Evolutionary conservation across 2,888 invertebrate species (phyloP).

Genomic region (Drosophila mercatorum): DNA sequence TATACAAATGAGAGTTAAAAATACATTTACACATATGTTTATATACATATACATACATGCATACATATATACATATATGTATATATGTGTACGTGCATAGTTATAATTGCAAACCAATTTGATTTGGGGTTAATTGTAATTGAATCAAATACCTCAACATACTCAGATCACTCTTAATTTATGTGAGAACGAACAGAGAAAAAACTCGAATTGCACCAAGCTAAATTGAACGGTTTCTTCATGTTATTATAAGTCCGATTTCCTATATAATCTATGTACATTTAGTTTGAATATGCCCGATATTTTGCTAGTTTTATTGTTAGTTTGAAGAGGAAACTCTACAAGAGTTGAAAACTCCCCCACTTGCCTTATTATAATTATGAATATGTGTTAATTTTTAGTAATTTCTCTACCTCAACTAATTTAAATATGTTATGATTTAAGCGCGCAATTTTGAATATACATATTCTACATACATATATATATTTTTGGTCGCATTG

Average conservation of each 20-base stretch:
- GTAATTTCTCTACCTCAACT: constrained; percentile 79
- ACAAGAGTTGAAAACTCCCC: constrained; percentile 62
- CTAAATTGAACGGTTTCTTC: constrained; percentile 41
- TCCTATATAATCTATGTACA: constrained; percentile 43
- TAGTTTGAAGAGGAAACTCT: constrained; percentile 67
- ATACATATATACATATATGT: constrained; percentile 16
- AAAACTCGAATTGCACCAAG: constrained; percentile 3
- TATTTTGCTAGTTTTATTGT: constrained; percentile 66
- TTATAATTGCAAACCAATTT: constrained; percentile 25
- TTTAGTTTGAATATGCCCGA: constrained; percentile 44
- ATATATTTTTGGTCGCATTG: constrained; percentile 27
- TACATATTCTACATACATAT: constrained; percentile 18
- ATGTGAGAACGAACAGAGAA: constrained; percentile 13
- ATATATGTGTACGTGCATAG: constrained; percentile 16
- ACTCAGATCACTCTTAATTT: constrained; percentile 50
- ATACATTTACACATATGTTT: constrained; percentile 15
- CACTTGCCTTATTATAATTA: constrained; percentile 74
- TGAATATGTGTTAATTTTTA: constrained; percentile 78
- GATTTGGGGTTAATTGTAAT: constrained; percentile 44
- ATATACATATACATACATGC: constrained; percentile 22
- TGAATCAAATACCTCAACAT: constrained; percentile 74
- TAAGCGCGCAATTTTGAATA: constrained; percentile 58
- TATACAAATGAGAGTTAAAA: constrained; percentile 32
- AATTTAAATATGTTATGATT: constrained; percentile 66
- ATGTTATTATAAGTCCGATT: constrained; percentile 21